Base-by-base conservation (phyloP, 2,888 invertebrate species). In the Caradrina clavipalpis region DNA sequence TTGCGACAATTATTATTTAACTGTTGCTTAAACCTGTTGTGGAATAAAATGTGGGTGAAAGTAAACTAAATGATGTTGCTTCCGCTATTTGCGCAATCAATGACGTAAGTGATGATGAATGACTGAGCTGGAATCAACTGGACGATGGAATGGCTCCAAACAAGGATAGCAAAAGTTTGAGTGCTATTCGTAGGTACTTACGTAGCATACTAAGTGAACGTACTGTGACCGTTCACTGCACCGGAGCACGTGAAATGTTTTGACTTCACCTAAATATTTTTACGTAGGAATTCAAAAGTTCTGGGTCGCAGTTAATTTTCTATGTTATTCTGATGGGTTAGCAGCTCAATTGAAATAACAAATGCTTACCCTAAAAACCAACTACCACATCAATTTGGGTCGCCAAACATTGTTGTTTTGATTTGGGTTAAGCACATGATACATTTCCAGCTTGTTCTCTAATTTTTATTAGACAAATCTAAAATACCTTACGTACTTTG, bases 1-100 rank as follows among this genome's bases (percentile, higher is more conserved):
- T 86, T 85, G 74, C 78, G 54, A 82, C 76, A 76, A 81, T 83
- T 84, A 78, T 81, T 83, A 84, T 82, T 85, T 80, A 82, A 83
- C 73, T 80, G 75, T 83, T 84, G 76, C 86, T 84, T 82, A 86
- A 88, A 84, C 86, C 72, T 74, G 88, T 86, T 86, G 78, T 76
- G 65, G 76, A 82, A 81, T 84, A 85, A 80, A 81, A 87, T 81
- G 75, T 72, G 63, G 84, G 91, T 89, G 92, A 91, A 91, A 92
- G 92, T 87, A 71, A 88, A 85, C 76, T 78, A 76, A 81, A 78
- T 82, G 78, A 81, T 84, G 81, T 81, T 81, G 83, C 88, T 92
- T 92, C 91, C 93, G 91, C 85, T 80, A 82, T 90, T 93, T 92
- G 84, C 91, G 89, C 89, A 92, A 91, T 83, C 67, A 65, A 70